phyloP scores from a whole-genome alignment of 1,140 invertebrate species.

The Phortica variegata region DNA sequence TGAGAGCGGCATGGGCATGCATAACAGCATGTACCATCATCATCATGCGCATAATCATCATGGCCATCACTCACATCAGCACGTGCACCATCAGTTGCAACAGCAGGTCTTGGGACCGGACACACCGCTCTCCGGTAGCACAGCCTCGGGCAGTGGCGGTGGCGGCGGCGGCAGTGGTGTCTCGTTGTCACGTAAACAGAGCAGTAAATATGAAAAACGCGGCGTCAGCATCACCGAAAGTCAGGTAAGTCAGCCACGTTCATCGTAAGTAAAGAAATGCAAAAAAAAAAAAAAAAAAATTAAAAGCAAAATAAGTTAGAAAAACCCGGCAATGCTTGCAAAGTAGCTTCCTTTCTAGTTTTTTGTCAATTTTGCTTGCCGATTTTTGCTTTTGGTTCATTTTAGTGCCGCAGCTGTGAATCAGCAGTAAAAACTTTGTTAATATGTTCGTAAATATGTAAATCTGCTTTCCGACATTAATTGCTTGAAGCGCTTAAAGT shows the following conservation, averaged over 20 bases:
- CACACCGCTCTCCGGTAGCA: background rate
- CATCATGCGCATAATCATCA: conserved; percentile 26
- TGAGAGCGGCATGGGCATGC: conserved; percentile 42
- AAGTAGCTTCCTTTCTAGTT: no score
- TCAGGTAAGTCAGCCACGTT: conserved; percentile 37
- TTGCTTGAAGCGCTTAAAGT: no score
- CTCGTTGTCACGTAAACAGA: conserved; percentile 49
- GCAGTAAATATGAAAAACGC: conserved; percentile 56
- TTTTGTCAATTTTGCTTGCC: no score
- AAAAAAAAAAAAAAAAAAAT: background rate
- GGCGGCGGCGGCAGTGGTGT: conserved; percentile 27
- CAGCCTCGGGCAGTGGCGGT: conserved; percentile 1
- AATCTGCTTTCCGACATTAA: no score
- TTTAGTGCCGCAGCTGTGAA: no score
- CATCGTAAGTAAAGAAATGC: conserved; percentile 16
- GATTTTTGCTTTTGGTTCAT: no score
- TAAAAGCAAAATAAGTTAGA: background rate
- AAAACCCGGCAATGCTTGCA: conserved; percentile 8
- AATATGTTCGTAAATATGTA: no score
- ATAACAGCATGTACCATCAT: conserved; percentile 54
- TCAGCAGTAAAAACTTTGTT: no score
- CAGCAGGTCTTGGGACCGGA: conserved; percentile 1
- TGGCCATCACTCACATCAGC: conserved; percentile 26
- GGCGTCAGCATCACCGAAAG: conserved; percentile 52
- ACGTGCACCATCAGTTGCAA: conserved; percentile 7